Conservation (phyloP, 1,140 invertebrate species). For the Limonius californicus region DNA sequence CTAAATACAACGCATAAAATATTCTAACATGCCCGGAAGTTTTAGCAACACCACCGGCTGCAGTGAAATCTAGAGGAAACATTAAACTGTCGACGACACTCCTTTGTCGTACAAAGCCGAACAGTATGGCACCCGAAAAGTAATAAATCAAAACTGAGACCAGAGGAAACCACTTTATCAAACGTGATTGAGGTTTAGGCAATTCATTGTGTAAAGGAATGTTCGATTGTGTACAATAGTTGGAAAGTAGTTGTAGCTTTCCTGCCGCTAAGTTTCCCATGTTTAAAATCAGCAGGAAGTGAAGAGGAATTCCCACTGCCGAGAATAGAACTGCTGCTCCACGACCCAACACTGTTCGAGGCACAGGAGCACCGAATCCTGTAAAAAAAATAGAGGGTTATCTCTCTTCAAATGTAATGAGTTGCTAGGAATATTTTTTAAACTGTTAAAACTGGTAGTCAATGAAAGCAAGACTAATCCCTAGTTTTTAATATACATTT, state of each 20-base stretch:
- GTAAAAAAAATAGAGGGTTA: conserved; percentile 23
- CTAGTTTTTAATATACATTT: too few relatives aligned
- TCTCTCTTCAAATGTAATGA: neutral
- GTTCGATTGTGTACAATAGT: conserved; percentile 34
- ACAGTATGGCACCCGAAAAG: conserved; percentile 54
- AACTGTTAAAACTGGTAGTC: too few relatives aligned
- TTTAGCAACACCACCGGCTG: conserved; percentile 60
- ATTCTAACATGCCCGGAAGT: conserved; percentile 57
- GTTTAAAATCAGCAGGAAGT: conserved; percentile 61
- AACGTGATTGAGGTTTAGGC: conserved; percentile 36
- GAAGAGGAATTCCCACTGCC: conserved; percentile 57
- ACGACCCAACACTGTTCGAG: conserved; percentile 55
- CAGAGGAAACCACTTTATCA: conserved; percentile 49
- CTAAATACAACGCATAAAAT: conserved; percentile 64
- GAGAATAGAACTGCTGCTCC: conserved; percentile 57
- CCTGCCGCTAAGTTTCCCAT: conserved; percentile 56
- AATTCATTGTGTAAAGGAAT: conserved; percentile 33
- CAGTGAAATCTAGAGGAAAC: conserved; percentile 67
- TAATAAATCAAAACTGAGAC: conserved; percentile 54
- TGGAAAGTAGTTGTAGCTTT: conserved; percentile 49
- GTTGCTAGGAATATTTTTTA: too few relatives aligned
- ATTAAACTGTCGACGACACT: conserved; percentile 55
- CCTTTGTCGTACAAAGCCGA: conserved; percentile 56
- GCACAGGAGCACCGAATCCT: conserved; percentile 63
- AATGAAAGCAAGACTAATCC: too few relatives aligned